Evolutionary conservation across 2,113 vertebrate species (phyloP), one percentile per base, ranked within the genome.

Genomic region (Mobula birostris): DNA sequence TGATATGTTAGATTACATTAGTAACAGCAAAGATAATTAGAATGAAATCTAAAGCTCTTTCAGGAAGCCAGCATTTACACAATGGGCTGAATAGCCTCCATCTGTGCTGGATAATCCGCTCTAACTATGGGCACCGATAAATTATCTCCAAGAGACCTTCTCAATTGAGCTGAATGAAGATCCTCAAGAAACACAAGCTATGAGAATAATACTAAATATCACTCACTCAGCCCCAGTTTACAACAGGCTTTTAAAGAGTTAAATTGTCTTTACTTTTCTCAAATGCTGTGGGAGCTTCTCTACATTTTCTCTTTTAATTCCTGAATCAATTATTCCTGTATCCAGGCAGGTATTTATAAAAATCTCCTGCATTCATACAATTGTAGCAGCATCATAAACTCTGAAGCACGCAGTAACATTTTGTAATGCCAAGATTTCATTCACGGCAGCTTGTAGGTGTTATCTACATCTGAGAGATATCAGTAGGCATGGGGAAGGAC

Each of bases 371-470:
- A 74, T 14, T 74, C 70, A 14, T 29, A 56, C 24, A 74, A 76
- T 48, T 11, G 9, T 24, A 48, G 29, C 90, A 27, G 68, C 24
- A 93, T 56, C 74, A 7, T 56, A 74, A 93, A 29, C 36, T 56
- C 91, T 56, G 91, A 48, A 74, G 70, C 40, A 32, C 58, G 29
- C 88, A 66, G 88, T 19, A 19, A 70, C 88, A 70, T 40, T 27
- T 91, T 32, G 15, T 70, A 91, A 70, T 91, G 63, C 7, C 63
- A 91, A 91, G 7, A 74, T 76, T 93, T 56, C 21, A 93, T 93
- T 93, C n/a, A 15, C 32, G 19, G 91, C 68, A 27, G 36, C 40
- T 93, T 93, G 36, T 70, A 48, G 63, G 29, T 6, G 12, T 56
- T 74, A 14, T 56, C 68, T 70, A 68, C 70, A 56, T 93, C 40